Conservation (phyloP, 2,113 vertebrate genomes). For the Chaenocephalus aceratus region DNA sequence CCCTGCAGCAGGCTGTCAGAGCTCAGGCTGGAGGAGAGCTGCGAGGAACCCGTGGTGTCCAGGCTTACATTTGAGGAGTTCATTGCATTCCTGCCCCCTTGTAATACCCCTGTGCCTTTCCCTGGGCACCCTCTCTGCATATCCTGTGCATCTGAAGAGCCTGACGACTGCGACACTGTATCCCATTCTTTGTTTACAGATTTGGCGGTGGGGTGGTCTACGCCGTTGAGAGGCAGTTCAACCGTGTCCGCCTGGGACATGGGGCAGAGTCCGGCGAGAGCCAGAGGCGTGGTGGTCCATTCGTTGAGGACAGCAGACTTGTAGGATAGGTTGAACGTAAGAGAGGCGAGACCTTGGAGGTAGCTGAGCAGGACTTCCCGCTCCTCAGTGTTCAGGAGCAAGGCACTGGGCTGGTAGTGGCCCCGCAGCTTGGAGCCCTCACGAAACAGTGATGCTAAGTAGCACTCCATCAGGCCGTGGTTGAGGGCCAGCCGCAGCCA, state of each 20-base stretch:
- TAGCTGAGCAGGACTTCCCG: conserved; percentile 95
- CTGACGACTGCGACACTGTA: conserved; percentile 89
- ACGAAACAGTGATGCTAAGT: conserved; percentile 89
- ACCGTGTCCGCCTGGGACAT: conserved; percentile 73
- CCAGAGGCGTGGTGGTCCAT: conserved; percentile 94
- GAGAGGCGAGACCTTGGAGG: conserved; percentile 91
- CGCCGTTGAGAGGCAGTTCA: conserved; percentile 59
- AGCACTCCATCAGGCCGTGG: conserved; percentile 93
- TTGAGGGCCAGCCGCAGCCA: conserved; percentile 96
- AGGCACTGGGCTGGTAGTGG: conserved; percentile 89
- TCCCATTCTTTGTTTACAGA: conserved; percentile 85
- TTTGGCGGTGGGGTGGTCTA: conserved; percentile 54
- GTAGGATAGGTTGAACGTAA: conserved; percentile 93
- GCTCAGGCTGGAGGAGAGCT: conserved; percentile 94
- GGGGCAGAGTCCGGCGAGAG: conserved; percentile 90
- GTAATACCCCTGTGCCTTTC: conserved; percentile 52
- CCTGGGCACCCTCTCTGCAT: conserved; percentile 69
- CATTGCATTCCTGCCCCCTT: conserved; percentile 72
- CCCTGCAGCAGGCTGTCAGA: conserved; percentile 88
- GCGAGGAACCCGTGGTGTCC: conserved; percentile 90
- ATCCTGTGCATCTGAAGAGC: conserved; percentile 83
- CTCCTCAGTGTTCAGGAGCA: conserved; percentile 92
- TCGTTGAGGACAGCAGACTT: conserved; percentile 94
- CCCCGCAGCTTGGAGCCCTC: conserved; percentile 86
- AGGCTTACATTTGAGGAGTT: conserved; percentile 90